A percentile compares a stretch with the other conserved stretches of the same genome.
Evolutionary conservation across 2,888 invertebrate genomes (phyloP).

Genomic region (Pollenia labialis): DNA sequence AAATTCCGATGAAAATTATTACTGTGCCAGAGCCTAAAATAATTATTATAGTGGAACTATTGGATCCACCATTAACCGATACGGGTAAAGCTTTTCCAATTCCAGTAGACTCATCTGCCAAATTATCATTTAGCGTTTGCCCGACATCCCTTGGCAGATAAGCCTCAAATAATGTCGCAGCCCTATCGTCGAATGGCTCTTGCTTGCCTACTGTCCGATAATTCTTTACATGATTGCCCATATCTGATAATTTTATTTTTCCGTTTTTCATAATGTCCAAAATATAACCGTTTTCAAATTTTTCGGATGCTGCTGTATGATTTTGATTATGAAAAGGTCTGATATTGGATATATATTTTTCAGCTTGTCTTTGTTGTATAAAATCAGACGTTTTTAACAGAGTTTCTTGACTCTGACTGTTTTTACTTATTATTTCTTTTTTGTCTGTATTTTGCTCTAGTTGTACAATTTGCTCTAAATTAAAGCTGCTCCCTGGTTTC

Average conservation of each 20-base stretch:
- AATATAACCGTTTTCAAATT: neutral
- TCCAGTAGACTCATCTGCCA: slow-evolving; percentile 78
- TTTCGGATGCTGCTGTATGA: neutral
- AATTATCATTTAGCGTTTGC: slow-evolving; percentile 79
- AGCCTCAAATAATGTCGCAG: slow-evolving; percentile 67
- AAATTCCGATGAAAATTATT: slow-evolving; percentile 79
- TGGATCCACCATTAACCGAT: slow-evolving; percentile 67
- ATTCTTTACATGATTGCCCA: slow-evolving; percentile 37
- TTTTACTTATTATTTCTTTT: too few species aligned
- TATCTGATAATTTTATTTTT: neutral
- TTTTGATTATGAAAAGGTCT: neutral
- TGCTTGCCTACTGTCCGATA: slow-evolving; percentile 35
- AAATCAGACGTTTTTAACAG: too few species aligned
- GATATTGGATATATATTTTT: too few species aligned
- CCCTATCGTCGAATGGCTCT: slow-evolving; percentile 38
- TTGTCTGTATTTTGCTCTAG: too few species aligned
- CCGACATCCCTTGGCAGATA: slow-evolving; percentile 77
- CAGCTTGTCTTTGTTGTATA: too few species aligned
- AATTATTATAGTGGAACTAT: slow-evolving; percentile 78
- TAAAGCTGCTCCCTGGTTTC: too few species aligned
- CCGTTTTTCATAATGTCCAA: neutral
- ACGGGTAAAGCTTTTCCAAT: slow-evolving; percentile 75
- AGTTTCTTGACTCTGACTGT: too few species aligned
- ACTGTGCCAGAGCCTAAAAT: slow-evolving; percentile 79
- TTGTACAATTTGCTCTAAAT: too few species aligned